These are phyloP conservation scores for Tragelaphus strepsiceros DNA, from an alignment of 2,113 vertebrate species.

Conservation along the genomic window DNA sequence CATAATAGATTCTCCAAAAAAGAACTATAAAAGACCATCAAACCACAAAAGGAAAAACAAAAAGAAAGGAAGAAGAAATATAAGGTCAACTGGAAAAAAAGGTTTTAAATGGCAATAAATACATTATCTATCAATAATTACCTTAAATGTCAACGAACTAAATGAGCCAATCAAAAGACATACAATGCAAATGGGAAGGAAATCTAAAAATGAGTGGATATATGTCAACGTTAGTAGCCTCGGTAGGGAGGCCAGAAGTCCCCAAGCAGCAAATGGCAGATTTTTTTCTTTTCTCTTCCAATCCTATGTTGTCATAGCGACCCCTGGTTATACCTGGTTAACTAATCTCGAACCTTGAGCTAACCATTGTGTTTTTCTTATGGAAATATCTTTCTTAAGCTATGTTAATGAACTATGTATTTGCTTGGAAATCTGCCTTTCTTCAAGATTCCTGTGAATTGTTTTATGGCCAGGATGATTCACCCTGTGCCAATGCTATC, in stretches of 20 bases:
- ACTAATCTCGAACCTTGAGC: background rate
- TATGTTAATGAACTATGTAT: background rate
- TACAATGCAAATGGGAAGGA: background rate
- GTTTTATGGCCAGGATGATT: background rate
- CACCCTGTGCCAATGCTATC: background rate
- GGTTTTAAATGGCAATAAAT: background rate
- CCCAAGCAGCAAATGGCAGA: background rate
- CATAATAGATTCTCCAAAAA: background rate
- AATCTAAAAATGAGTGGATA: background rate
- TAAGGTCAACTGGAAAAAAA: background rate
- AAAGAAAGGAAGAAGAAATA: background rate
- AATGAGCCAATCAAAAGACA: background rate
- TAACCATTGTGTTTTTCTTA: background rate
- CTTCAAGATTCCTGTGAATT: background rate
- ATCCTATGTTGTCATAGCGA: background rate
- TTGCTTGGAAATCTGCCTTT: background rate
- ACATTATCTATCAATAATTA: background rate
- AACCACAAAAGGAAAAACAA: background rate
- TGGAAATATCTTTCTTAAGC: background rate
- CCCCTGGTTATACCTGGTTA: background rate
- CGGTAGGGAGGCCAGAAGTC: background rate
- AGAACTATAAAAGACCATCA: background rate
- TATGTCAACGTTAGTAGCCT: background rate
- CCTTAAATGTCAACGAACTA: background rate
- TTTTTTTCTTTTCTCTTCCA: background rate